Conservation (phyloP, 2,797 vertebrate species). For the Acrocephalus scirpaceus region DNA sequence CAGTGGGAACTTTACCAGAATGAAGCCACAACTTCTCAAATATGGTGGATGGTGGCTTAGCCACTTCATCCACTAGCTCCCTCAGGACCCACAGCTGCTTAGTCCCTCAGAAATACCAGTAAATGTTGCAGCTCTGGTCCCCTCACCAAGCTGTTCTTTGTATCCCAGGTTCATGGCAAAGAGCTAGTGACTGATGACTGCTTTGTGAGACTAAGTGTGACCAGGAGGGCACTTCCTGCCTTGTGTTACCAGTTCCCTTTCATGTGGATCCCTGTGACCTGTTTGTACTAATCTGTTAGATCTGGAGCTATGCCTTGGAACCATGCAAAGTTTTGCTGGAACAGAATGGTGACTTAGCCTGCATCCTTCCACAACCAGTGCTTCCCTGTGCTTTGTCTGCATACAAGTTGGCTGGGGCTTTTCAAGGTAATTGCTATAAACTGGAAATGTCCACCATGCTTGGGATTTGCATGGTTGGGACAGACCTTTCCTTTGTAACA, state of each 20-base stretch:
- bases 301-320: not conserved
- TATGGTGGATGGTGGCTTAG: not conserved
- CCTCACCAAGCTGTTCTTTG: not conserved
- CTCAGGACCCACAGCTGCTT: not conserved
- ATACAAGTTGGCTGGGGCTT: not conserved
- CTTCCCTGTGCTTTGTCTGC: not conserved
- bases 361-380: not conserved
- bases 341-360: not conserved
- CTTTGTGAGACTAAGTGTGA: not conserved
- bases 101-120: not conserved
- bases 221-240: not conserved
- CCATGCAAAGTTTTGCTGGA: not conserved
- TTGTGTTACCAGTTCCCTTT: not conserved
- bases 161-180: not conserved
- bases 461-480: not conserved
- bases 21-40: not conserved
- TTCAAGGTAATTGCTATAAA: not conserved
- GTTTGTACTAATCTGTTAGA: not conserved
- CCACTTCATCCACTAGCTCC: not conserved
- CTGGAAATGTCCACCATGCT: not conserved
- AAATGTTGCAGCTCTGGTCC: not conserved
- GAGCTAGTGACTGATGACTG: not conserved
- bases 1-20: not conserved
- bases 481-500: not conserved
- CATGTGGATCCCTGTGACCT: accelerated